Evolutionary conservation across 1,140 invertebrate genomes (phyloP).

Genomic region (Drosophila parvula): DNA sequence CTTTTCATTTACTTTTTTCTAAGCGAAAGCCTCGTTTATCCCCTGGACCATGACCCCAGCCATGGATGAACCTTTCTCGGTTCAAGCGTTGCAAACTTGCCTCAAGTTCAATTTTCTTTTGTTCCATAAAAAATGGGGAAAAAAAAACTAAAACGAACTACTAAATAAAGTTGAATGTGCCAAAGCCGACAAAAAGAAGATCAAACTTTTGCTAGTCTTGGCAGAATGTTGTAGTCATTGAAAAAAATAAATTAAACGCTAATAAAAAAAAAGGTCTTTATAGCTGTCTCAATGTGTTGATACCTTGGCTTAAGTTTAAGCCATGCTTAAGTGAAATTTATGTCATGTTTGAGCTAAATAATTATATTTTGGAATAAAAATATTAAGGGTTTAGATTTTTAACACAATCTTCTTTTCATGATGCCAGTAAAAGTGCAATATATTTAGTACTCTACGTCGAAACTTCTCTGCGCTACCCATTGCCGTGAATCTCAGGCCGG

Average conservation of each 20-base stretch:
- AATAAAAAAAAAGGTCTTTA: not conserved
- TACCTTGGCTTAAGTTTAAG: not conserved
- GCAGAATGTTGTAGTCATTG: conserved; percentile 34
- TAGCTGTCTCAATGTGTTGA: not conserved
- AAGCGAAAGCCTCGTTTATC: conserved; percentile 5
- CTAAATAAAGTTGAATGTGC: conserved; percentile 35
- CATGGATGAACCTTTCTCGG: conserved; percentile 4
- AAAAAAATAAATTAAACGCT: conserved; percentile 21
- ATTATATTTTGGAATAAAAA: too few species aligned
- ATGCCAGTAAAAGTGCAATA: too few species aligned
- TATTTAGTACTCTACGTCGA: too few species aligned
- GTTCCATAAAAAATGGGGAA: conserved; percentile 23
- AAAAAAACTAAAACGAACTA: conserved; percentile 1
- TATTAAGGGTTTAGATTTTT: too few species aligned
- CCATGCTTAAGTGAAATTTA: too few species aligned
- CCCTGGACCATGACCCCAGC: conserved; percentile 23
- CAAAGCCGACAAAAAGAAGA: conserved; percentile 46
- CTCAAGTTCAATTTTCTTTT: conserved; percentile 68
- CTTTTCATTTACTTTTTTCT: not conserved
- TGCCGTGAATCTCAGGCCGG: not conserved
- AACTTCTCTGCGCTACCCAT: not conserved
- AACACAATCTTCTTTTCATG: too few species aligned
- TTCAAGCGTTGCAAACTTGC: conserved; percentile 41
- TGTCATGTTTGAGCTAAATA: too few species aligned
- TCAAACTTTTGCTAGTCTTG: conserved; percentile 62